Conservation (phyloP, 2,888 invertebrate genomes). For the Euproctis similis region DNA sequence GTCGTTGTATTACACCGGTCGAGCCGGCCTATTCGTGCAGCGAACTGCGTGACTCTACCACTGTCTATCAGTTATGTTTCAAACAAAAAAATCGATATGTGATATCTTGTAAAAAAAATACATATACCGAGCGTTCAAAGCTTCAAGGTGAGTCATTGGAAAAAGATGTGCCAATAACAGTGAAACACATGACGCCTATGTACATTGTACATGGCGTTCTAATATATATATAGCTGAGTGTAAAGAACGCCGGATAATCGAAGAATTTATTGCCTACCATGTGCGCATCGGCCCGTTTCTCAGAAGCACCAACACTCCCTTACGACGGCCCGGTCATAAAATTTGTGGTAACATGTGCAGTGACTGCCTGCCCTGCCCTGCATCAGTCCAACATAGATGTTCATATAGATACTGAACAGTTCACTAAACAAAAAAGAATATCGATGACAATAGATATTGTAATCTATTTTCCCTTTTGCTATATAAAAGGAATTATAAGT, state of each 20-base stretch:
- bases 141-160: neutral
- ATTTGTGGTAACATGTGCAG: slow-evolving; percentile 70
- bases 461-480: no score
- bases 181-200: slow-evolving; percentile 16
- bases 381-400: slow-evolving; percentile 29
- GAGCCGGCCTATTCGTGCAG: no score
- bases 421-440: no score
- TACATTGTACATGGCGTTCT: slow-evolving; percentile 23
- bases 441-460: no score
- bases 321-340: slow-evolving; percentile 61
- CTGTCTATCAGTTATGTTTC: no score
- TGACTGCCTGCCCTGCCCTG: slow-evolving; percentile 37
- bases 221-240: slow-evolving; percentile 27
- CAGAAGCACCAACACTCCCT: slow-evolving; percentile 58
- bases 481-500: no score
- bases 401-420: no score
- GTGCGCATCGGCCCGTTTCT: slow-evolving; percentile 58
- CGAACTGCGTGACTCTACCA: no score
- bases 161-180: slow-evolving; percentile 17
- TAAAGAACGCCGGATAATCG: slow-evolving; percentile 49
- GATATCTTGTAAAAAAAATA: no score
- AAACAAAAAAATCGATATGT: no score
- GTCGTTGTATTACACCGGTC: no score
- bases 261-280: slow-evolving; percentile 62
- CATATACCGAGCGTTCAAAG: no score